Evolutionary conservation across 1,140 invertebrate genomes (phyloP), one percentile per base, ranked within the genome.

Genomic region (Hyphantria cunea): DNA sequence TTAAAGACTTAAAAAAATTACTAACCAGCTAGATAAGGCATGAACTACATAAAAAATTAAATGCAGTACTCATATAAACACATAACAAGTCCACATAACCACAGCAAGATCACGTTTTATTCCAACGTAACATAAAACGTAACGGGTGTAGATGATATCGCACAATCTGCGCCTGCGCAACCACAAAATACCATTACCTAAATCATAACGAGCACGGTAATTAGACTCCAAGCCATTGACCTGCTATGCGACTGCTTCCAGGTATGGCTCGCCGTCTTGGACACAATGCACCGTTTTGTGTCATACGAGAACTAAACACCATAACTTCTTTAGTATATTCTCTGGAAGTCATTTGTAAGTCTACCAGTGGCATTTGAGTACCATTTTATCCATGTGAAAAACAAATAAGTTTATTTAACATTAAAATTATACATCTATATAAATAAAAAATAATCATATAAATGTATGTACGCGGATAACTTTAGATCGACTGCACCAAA

Each of bases 191-290:
- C 39, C 49, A 62, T 61, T 64, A 71, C 41, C 60, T 63, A 66
- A 66, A 64, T 64, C 67, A 70, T 70, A 67, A 69, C 60, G 64
- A 54, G 31, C 64, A 37, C 12, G 5, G 67, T 63, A 70, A 70
- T 66, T 54, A 69, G 60, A 73, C 31, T 9, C 5, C 45, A 10
- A 59, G 64, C 48, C 64, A 52, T 63, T 70, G 68, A 67, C 68
- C 64, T 31, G 54, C 41, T 12, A 13, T n/a, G 25, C 37, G 12
- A 32, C 49, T 11, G 33, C 10, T 67, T 71, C 65, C 42, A 48
- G 52, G 67, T 65, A 69, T 25, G 17, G 17, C 17, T 25, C 67
- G 42, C 52, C 41, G 17, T 45, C 14, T 25, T 25, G 17, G 31
- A 52, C 8, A 71, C 58, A 68, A 71, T 71, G 17, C 32, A 42